These are phyloP conservation scores for Drosophila seguyi DNA, from an alignment of 1,140 invertebrate species.

Conservation along the genomic window DNA sequence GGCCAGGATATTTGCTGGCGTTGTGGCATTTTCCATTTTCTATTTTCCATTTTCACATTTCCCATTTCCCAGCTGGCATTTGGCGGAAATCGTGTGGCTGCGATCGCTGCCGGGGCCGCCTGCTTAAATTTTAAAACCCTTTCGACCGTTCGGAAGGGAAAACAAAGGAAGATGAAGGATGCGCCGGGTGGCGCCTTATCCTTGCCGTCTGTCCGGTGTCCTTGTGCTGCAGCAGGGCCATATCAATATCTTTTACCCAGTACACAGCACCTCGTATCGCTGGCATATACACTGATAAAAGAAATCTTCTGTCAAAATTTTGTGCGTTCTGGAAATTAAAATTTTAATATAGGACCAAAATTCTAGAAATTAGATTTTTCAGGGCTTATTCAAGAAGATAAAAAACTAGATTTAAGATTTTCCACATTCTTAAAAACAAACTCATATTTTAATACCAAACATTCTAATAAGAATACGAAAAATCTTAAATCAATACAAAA, in stretches of 20 bases:
- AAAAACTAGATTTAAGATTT: too few relatives aligned
- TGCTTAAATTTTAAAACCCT: constrained; percentile 29
- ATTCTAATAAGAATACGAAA: too few relatives aligned
- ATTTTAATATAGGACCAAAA: too few relatives aligned
- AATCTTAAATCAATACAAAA: too few relatives aligned
- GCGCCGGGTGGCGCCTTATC: neutral
- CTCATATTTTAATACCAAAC: too few relatives aligned
- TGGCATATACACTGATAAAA: neutral
- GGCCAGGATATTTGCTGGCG: constrained; percentile 14
- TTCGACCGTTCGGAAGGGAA: neutral
- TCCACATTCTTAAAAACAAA: too few relatives aligned
- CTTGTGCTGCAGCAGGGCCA: neutral
- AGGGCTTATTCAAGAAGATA: too few relatives aligned
- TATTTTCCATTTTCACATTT: constrained; percentile 43
- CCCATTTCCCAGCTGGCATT: constrained; percentile 45
- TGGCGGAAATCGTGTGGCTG: constrained; percentile 68
- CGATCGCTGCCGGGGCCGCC: constrained; percentile 12
- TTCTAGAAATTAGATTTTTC: too few relatives aligned
- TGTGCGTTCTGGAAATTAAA: too few relatives aligned
- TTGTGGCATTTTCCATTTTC: constrained; percentile 12
- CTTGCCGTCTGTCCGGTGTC: neutral
- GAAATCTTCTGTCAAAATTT: too few relatives aligned
- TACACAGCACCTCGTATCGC: neutral
- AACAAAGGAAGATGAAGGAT: constrained; percentile 31
- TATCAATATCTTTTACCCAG: neutral